A percentile compares a stretch with the other conserved stretches of the same genome.
Evolutionary conservation across 2,888 invertebrate species (phyloP).

Genomic region (Tetragonula carbonaria): DNA sequence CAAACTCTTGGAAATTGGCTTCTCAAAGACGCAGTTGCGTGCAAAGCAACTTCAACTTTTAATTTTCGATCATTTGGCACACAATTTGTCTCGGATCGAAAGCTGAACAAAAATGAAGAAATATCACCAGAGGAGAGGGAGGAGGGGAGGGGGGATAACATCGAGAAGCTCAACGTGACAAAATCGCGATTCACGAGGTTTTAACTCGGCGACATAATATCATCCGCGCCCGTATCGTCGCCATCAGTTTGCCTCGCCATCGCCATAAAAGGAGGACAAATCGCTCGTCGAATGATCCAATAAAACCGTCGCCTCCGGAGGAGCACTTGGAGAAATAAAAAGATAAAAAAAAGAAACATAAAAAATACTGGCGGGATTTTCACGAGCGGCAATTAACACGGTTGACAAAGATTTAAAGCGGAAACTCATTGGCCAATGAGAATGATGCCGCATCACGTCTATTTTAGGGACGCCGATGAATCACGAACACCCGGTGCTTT

Average conservation of each 20-base stretch:
- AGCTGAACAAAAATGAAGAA: background rate
- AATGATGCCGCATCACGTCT: slow-evolving; percentile 76
- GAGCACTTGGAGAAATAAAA: slow-evolving; percentile 3
- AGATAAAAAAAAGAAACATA: background rate
- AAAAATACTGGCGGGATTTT: slow-evolving; percentile 20
- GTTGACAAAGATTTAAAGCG: slow-evolving; percentile 66
- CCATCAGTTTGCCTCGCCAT: background rate
- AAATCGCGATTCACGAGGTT: background rate
- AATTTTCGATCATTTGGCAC: too few species aligned
- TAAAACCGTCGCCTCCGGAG: slow-evolving; percentile 36
- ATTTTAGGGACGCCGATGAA: slow-evolving; percentile 78
- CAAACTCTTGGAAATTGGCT: too few species aligned
- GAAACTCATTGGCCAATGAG: slow-evolving; percentile 68
- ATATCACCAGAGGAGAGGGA: background rate
- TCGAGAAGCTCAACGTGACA: background rate
- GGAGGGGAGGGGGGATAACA: background rate
- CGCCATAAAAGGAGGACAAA: slow-evolving; percentile 29
- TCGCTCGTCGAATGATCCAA: slow-evolving; percentile 31
- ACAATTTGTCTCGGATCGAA: background rate
- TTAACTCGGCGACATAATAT: slow-evolving; percentile 7
- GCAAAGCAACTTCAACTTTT: too few species aligned
- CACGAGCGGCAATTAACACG: slow-evolving; percentile 57
- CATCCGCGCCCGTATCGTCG: background rate
- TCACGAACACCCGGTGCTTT: slow-evolving; percentile 63
- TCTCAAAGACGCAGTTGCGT: too few species aligned